Base-by-base conservation (phyloP, 2,888 invertebrate species). In the Nephrotoma guestfalica region DNA sequence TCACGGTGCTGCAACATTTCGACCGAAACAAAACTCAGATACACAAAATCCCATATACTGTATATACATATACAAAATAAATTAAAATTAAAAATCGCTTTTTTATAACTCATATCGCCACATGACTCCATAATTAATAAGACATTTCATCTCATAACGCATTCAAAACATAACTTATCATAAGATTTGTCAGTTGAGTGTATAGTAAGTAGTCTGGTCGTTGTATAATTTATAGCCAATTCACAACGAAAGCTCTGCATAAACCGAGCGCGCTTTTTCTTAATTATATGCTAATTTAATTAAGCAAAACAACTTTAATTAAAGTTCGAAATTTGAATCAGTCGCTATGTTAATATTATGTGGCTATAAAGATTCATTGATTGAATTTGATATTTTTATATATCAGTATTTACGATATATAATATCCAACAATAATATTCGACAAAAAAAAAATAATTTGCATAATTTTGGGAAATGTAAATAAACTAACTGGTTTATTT, bases 121-220 rank as follows among this genome's bases (percentile, higher is more conserved):
- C 84, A 84, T 84, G 84, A 84, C 41, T 84, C 84, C 84, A 41
- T 41, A 84, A 84, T 84, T 84, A 84, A 84, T 84, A 84, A 84
- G 84, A 84, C 84, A 41, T 84, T 41, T 84, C 84, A 84, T 84
- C 84, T 84, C 84, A 84, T 41, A 84, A 41, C 41, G 41, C 41
- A 84, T 84, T 84, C 84, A 84, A 84, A 84, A 41, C 15, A 2
- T 41, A 84, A 84, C 84, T 41, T 84, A 84, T 84, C 84, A 84
- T 84, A 41, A 30, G 30, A 7, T 84, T 41, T 41, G n/a, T 71
- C 30, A 13, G 30, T 18, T 71, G 71, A 9, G 9, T 30, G 2
- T 9, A n/a, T n/a, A n/a, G n/a, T n/a, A n/a, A 71, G 71, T 9
- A 2, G 71, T 30, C 30, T 30, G 9, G 71, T 15, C 30, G 71